Conservation (phyloP, 2,113 vertebrate species). For the Elgaria multicarinata region DNA sequence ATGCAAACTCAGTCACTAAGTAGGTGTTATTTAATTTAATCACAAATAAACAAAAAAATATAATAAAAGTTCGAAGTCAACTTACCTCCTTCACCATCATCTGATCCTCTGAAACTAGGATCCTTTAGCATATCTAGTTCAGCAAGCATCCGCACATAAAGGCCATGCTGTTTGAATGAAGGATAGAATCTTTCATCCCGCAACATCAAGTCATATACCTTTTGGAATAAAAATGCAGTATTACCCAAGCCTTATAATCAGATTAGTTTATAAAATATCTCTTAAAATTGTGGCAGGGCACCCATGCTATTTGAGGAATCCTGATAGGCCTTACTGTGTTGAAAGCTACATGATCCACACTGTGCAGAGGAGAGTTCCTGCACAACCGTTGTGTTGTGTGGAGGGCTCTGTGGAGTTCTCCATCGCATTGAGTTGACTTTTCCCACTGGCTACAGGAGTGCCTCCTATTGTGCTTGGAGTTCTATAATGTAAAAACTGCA, state of each 20-base stretch:
- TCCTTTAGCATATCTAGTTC: conserved; percentile 99
- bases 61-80: background rate
- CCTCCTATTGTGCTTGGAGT: too few species aligned
- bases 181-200: conserved; percentile 95
- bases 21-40: background rate
- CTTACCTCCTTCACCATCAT: conserved; percentile 93
- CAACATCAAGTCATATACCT: conserved; percentile 98
- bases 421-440: too few species aligned
- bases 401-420: too few species aligned
- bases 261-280: background rate
- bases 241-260: background rate
- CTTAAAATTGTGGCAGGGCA: background rate
- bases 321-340: background rate
- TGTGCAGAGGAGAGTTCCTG: too few species aligned
- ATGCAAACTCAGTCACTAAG: background rate
- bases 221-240: conserved; percentile 54
- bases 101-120: conserved; percentile 96
- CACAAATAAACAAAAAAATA: background rate
- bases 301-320: background rate
- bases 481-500: too few species aligned
- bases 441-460: too few species aligned
- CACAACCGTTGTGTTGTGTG: too few species aligned
- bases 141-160: conserved; percentile 97
- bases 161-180: conserved; percentile 92
- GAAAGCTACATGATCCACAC: too few species aligned